These are phyloP conservation scores for Dryocosmus kuriphilus DNA, from an alignment of 2,888 invertebrate genomes.

Conservation along the genomic window DNA sequence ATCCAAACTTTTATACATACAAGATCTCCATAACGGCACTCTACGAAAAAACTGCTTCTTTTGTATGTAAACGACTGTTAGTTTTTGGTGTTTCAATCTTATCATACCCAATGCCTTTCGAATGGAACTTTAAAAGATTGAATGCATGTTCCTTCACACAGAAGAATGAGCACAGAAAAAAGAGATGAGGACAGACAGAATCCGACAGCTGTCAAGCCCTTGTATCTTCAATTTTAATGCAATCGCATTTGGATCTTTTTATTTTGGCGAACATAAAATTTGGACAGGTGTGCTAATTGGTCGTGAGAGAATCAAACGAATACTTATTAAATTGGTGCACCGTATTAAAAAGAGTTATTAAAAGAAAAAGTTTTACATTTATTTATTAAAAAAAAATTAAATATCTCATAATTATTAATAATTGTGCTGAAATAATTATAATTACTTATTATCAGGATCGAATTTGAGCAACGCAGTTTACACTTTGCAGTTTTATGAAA, in stretches of 20 bases:
- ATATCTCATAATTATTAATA: too few relatives aligned
- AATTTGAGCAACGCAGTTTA: too few relatives aligned
- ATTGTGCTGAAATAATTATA: too few relatives aligned
- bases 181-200: neutral
- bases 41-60: neutral
- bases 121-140: conserved; percentile 16
- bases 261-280: neutral
- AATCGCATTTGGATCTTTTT: conserved; percentile 5
- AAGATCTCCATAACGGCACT: neutral
- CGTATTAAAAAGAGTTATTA: neutral
- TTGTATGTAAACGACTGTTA: conserved; percentile 20
- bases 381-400: too few relatives aligned
- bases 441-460: neutral
- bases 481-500: neutral
- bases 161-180: conserved; percentile 22
- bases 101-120: conserved; percentile 2
- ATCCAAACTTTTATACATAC: neutral
- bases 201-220: conserved; percentile 26
- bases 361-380: too few relatives aligned
- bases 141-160: conserved; percentile 13
- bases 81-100: conserved; percentile 23
- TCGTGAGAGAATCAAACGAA: neutral
- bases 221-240: conserved; percentile 14
- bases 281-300: neutral
- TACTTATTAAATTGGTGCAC: neutral